Percentiles rank a stretch among this genome's conserved stretches.
phyloP scores from a whole-genome alignment of 2,888 invertebrate genomes.

The Leptopilina syphax region DNA sequence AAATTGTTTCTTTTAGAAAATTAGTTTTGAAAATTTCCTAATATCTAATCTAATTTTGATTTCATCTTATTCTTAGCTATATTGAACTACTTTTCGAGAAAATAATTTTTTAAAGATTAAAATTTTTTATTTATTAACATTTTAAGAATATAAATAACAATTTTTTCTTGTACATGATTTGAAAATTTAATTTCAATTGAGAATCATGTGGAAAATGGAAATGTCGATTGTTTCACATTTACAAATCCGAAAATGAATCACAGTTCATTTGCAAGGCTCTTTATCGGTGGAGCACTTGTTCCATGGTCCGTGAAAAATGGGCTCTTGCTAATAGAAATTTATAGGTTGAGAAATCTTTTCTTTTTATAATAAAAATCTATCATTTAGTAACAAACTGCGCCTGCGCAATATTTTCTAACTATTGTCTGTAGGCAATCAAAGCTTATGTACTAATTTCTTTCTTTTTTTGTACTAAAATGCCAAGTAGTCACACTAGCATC shows the following conservation, averaged over 20 bases:
- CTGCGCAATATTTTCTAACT: conserved; percentile 70
- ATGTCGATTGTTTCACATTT: conserved; percentile 30
- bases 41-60: conserved; percentile 6
- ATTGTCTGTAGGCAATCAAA: conserved; percentile 71
- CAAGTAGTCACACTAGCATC: conserved; percentile 62
- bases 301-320: conserved; percentile 56
- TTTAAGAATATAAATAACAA: too few species aligned
- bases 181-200: too few species aligned
- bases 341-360: conserved; percentile 9
- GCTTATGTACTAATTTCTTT: conserved; percentile 62
- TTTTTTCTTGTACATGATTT: too few species aligned
- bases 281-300: conserved; percentile 57
- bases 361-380: conserved; percentile 59
- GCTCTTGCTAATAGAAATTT: conserved; percentile 16
- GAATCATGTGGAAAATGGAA: too few species aligned
- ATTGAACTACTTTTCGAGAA: too few species aligned
- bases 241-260: conserved; percentile 65
- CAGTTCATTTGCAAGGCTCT: conserved; percentile 67
- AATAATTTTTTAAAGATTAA: too few species aligned
- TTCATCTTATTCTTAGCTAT: background rate
- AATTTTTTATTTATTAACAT: too few species aligned
- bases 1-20: too few species aligned
- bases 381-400: conserved; percentile 66
- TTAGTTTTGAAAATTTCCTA: background rate
- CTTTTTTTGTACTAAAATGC: conserved; percentile 67